Evolutionary conservation across 2,113 vertebrate genomes (phyloP).

Genomic region (Sula dactylatra): DNA sequence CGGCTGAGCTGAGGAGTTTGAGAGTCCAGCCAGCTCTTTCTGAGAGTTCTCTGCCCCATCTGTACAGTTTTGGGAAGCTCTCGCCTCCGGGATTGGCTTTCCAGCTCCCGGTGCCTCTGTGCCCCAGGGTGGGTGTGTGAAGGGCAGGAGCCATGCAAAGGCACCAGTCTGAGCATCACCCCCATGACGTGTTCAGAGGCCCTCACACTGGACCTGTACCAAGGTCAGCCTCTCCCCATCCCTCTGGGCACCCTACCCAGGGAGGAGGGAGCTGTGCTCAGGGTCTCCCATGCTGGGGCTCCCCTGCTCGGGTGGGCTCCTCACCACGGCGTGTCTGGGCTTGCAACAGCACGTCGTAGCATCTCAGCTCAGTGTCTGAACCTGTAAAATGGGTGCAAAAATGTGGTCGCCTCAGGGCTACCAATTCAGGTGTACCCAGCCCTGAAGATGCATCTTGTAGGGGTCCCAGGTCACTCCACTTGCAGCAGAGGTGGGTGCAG

Average conservation of each 20-base stretch:
- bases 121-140: too few species aligned
- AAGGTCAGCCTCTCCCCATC: background rate
- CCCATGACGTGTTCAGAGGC: too few species aligned
- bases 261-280: background rate
- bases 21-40: background rate
- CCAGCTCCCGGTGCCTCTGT: background rate
- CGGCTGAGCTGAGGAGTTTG: background rate
- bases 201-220: background rate
- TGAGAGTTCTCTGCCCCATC: background rate
- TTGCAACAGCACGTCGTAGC: too few species aligned
- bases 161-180: background rate
- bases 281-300: background rate
- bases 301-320: background rate
- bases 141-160: background rate
- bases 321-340: rapidly evolving
- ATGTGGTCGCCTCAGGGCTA: background rate
- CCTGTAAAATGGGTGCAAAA: background rate
- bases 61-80: background rate
- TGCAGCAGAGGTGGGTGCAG: background rate
- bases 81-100: background rate
- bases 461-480: background rate
- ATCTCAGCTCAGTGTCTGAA: background rate
- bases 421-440: background rate
- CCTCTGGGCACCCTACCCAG: background rate
- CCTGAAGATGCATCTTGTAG: background rate